Percentiles rank a stretch among this genome's conserved stretches.
Conservation (phyloP, 2,113 vertebrate genomes). For the Paedocypris sp. region DNA sequence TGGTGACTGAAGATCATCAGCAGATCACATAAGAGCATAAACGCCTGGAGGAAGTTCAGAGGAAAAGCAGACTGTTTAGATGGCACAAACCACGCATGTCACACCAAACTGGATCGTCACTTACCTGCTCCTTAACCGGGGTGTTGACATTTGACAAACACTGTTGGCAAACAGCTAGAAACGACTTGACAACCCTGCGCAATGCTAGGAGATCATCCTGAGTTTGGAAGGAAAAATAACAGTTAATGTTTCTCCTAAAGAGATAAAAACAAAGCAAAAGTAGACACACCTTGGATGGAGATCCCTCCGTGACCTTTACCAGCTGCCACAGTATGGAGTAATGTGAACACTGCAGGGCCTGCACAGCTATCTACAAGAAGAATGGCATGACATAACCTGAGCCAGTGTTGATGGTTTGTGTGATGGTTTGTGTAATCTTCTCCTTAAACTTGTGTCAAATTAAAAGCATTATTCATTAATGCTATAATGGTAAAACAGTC, state of each 20-base stretch:
- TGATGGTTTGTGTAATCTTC: background rate
- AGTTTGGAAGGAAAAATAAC: constrained; percentile 18
- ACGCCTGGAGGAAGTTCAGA: constrained; percentile 68
- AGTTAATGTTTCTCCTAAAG: background rate
- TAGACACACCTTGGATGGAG: constrained; percentile 80
- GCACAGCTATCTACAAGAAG: constrained; percentile 76
- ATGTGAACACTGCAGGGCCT: constrained; percentile 95
- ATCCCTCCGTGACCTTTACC: constrained; percentile 92
- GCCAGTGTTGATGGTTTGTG: too few species aligned
- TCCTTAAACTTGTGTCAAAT: too few species aligned
- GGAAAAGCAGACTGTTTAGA: too few species aligned
- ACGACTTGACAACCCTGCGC: constrained; percentile 92
- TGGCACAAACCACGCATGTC: background rate
- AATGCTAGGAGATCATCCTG: constrained; percentile 90
- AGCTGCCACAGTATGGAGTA: constrained; percentile 98
- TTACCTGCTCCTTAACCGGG: constrained; percentile 90
- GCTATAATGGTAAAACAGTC: too few species aligned
- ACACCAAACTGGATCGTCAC: background rate
- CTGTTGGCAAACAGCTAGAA: constrained; percentile 91
- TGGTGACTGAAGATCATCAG: constrained; percentile 99
- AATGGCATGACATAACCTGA: background rate
- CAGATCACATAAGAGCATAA: constrained; percentile 96
- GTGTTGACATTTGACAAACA: constrained; percentile 98
- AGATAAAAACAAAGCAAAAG: background rate
- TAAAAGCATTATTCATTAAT: too few species aligned